Evolutionary conservation across 2,888 invertebrate species (phyloP).

Genomic region (Pandemis heparana): DNA sequence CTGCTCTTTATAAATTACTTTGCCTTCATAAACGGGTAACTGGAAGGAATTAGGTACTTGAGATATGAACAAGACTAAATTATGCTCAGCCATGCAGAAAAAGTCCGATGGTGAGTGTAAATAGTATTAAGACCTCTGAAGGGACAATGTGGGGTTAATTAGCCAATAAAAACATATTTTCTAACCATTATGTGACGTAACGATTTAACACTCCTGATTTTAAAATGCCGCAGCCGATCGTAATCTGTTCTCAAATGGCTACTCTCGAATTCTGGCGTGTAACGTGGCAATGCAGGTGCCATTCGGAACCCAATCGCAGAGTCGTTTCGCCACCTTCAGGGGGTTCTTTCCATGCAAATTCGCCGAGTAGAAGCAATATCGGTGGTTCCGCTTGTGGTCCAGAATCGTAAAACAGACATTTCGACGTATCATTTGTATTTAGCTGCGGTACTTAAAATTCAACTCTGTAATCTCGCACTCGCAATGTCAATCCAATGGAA

Average conservation of each 20-base stretch:
- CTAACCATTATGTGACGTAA: background rate
- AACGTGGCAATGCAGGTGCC: slow-evolving; percentile 21
- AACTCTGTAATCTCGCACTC: background rate
- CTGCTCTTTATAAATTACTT: slow-evolving; percentile 38
- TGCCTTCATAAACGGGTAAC: slow-evolving; percentile 38
- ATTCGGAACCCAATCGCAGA: slow-evolving; percentile 28
- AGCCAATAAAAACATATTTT: background rate
- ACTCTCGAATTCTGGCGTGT: slow-evolving; percentile 23
- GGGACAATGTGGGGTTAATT: background rate
- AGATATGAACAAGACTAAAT: slow-evolving; percentile 25
- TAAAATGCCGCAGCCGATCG: slow-evolving; percentile 15
- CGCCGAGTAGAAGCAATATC: slow-evolving; percentile 37
- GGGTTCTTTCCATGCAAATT: slow-evolving; percentile 43
- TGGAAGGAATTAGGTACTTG: slow-evolving; percentile 36
- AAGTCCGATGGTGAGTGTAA: background rate
- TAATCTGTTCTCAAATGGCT: slow-evolving; percentile 36
- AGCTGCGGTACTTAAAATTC: slow-evolving; percentile 9
- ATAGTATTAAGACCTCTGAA: background rate
- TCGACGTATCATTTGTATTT: slow-evolving; percentile 16
- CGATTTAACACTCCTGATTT: slow-evolving; percentile 6
- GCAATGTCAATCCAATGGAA: slow-evolving; percentile 2
- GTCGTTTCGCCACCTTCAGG: slow-evolving; percentile 38
- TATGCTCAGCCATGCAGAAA: background rate
- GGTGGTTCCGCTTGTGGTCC: slow-evolving; percentile 33
- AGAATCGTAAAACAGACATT: slow-evolving; percentile 41